Base-by-base conservation (phyloP, 1,140 invertebrate genomes). In the Subanguina moxae region DNA sequence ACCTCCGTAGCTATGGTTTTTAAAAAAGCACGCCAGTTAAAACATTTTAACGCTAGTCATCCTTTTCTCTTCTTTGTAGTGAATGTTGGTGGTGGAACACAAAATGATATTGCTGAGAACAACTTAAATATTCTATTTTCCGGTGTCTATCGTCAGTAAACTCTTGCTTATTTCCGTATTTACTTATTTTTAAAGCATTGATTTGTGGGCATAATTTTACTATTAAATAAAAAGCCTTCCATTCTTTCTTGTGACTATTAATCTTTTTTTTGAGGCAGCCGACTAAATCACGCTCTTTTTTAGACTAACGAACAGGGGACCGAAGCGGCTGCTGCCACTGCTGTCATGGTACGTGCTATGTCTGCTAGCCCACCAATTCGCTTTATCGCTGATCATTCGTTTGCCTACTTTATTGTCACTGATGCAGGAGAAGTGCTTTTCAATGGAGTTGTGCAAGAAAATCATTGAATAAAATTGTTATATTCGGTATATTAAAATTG, bases 291-390 rank as follows among this genome's bases (percentile, higher is more conserved):
- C 15, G 8, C n/a, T 52, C 45, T 56, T 74, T n/a, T 67, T 17
- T 27, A 79, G 65, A 82, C 83, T 0, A 83, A 84, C 65, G 84
- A 85, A 73, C 78, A 83, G 64, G 84, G 84, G 1, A 83, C 80
- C 5, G 84, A 84, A 71, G 84, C 84, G 1, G 84, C 84, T 23
- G 84, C 83, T 9, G 80, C 83, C 11, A 83, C 84, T n/a, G 80
- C 67, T 3, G 68, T 81, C 11, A 59, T 64, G 32, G 72, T 75
- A 28, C 70, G 23, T 5, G 21, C 21, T 7, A 71, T 64, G 48
- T 30, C 45, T 17, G 11, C 52, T 45, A 9, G 45, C 3, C 17
- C 5, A 28, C 19, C 15, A 27, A 15, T 7, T n/a, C 5, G 62
- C 23, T 70, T 70, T 42, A 59, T 28, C 25, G 68, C 68, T 15